A percentile compares a stretch with the other conserved stretches of the same genome.
Evolutionary conservation across 2,113 vertebrate species (phyloP).

Genomic region (Rhagologus leucostigma): DNA sequence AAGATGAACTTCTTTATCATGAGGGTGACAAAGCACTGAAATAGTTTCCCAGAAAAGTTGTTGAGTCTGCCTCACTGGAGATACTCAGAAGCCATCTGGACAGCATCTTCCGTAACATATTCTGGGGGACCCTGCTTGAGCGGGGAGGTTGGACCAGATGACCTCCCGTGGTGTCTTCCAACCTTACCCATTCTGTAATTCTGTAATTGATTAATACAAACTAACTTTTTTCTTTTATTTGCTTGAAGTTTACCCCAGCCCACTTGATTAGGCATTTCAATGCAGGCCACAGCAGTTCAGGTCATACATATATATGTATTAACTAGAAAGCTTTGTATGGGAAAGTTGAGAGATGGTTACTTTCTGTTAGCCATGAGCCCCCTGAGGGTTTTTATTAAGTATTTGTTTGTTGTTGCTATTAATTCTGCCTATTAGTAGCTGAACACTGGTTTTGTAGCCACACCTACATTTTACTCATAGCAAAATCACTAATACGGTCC

Average conservation of each 20-base stretch:
- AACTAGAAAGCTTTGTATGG: neutral
- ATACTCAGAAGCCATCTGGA: neutral
- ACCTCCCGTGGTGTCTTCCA: neutral
- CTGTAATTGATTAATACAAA: neutral
- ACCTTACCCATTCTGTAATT: neutral
- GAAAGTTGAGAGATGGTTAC: neutral
- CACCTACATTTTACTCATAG: neutral
- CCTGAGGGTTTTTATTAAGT: neutral
- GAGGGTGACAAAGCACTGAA: neutral
- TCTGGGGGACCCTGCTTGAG: neutral
- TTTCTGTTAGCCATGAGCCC: neutral
- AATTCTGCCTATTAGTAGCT: neutral
- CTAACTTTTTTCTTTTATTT: neutral
- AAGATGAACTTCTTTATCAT: neutral
- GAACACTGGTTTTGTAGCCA: neutral
- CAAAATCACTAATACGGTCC: neutral
- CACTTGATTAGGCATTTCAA: neutral
- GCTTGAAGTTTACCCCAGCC: neutral
- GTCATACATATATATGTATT: constrained; percentile 5
- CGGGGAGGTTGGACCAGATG: neutral
- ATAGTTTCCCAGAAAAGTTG: neutral
- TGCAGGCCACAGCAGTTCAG: constrained; percentile 4
- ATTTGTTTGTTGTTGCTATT: neutral
- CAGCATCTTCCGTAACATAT: neutral
- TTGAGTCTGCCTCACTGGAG: neutral